phyloP scores from a whole-genome alignment of 1,140 invertebrate species.

The Nephila pilipes region DNA sequence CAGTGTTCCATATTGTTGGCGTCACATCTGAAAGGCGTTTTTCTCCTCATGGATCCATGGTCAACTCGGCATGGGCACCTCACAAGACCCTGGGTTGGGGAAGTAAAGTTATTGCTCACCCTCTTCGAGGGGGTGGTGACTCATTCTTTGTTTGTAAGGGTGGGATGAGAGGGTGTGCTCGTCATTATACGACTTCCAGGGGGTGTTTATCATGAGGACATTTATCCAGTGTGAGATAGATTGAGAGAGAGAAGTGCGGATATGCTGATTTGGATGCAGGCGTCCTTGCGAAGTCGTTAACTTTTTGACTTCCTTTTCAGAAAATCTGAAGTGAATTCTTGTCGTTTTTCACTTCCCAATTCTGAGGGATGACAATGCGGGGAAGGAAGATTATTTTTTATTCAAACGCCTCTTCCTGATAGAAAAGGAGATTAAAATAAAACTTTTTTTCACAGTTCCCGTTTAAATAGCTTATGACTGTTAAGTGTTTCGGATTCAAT shows the following conservation, averaged over 20 bases:
- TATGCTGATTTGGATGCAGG: neutral
- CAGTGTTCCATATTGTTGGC: slow-evolving; percentile 23
- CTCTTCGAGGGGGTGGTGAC: neutral
- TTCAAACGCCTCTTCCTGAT: no score
- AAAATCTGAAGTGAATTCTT: slow-evolving; percentile 35
- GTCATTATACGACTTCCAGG: neutral
- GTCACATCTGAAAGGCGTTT: neutral
- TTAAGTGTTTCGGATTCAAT: no score
- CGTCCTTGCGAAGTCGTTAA: slow-evolving; percentile 16
- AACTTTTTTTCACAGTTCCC: no score
- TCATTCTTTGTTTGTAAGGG: slow-evolving; percentile 10
- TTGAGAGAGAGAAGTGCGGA: neutral
- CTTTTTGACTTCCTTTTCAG: slow-evolving; percentile 28
- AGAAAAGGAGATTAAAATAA: no score
- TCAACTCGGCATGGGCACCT: neutral
- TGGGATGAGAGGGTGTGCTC: neutral
- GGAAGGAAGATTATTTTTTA: no score
- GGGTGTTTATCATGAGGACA: neutral
- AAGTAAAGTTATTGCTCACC: neutral
- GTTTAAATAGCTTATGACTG: no score
- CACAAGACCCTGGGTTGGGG: neutral
- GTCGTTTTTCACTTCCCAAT: neutral
- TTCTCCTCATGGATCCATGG: neutral
- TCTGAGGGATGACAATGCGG: no score
- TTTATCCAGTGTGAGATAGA: neutral